Evolutionary conservation across 2,888 invertebrate species (phyloP), one percentile per base, ranked within the genome.

Genomic region (Nezara viridula): DNA sequence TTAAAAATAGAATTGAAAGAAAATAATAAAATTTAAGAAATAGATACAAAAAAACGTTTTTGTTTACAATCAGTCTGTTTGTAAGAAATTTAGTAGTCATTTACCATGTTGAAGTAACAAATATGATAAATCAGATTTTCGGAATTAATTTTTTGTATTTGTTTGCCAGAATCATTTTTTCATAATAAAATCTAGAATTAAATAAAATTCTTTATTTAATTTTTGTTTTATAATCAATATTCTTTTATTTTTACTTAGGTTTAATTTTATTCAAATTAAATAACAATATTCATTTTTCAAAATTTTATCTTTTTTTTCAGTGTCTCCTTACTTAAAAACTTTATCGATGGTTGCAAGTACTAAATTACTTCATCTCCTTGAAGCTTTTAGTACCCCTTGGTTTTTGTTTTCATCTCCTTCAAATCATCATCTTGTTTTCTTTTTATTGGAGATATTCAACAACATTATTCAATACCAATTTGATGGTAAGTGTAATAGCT

Each of bases 401-500:
- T 99, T 99, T 94, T 94, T 99, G 92, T 98, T 98, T 93, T 98
- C 98, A 9, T 96, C 97, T 85, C 97, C 98, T 2, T 97, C 98
- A 66, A 99, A 99, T 93, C 99, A 99, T 93, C 99, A 99, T 93
- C 95, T 99, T 91, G 98, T 99, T 19, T 99, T 99, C 94, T 99
- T 99, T 94, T 94, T 99, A 86, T 94, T 99, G 88, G 99, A 99
- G 94, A 98, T 99, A 92, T 99, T 99, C 94, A 99, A 99, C 94
- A 99, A 99, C 93, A 99, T 99, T 92, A 99, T 99, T 91, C 99
- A 99, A 94, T 99, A 99, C 92, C 99, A 99, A 93, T 99, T 99
- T 93, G 98, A 99, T 93, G 98, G 98, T 95, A 91, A 94, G 94
- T 66, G 32, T n/a, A 32, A 6, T 32, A 66, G 12, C 32, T 60